Base-by-base conservation (phyloP, 2,113 vertebrate species). In the Salminus brasiliensis region DNA sequence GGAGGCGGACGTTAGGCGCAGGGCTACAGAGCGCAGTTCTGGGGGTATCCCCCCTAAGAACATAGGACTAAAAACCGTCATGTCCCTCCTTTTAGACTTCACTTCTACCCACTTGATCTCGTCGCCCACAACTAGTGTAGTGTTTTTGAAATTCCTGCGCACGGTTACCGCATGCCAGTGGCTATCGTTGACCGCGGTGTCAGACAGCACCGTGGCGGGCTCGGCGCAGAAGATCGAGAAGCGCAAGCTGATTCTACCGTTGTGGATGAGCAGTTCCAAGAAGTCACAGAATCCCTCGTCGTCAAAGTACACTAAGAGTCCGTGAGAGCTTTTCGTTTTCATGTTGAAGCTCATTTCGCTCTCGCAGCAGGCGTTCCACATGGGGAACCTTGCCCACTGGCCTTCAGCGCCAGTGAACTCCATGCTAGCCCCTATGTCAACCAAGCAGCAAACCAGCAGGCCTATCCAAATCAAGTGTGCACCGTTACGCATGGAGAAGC, bases 201-300 rank as follows among this genome's bases (percentile, higher is more conserved):
- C 96, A 0, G 96, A 96, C 80, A 98, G 93, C 60, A 99, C 90
- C 32, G 95, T 95, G 36, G 98, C 98, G 0, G 98, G 96, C 84
- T 98, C 96, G 0, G 98, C 97, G 0, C 98, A 99, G 92, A 99
- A 98, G 89, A 99, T 98, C 84, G 97, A 98, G 91, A 99, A 98
- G 85, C 97, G 97, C 88, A 98, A 94, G 85, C 96, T 97, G 12
- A 99, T 93, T 89, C 95, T 93, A 81, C 98, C 97, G 0, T 96
- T 96, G 5, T 96, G 95, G 67, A 99, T 95, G 74, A 98, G 95
- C 81, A 99, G 95, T 91, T 99, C 97, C 90, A 99, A 91, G 91
- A 99, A 99, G 92, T 99, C 98, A 2, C 98, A 99, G 92, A 98
- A 99, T 81, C 98, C 98, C 90, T 99, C 97, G 0, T 99, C 97